A percentile compares a stretch with the other conserved stretches of the same genome.
Evolutionary conservation across 2,888 invertebrate genomes (phyloP).

Genomic region (Parnassius mnemosyne): DNA sequence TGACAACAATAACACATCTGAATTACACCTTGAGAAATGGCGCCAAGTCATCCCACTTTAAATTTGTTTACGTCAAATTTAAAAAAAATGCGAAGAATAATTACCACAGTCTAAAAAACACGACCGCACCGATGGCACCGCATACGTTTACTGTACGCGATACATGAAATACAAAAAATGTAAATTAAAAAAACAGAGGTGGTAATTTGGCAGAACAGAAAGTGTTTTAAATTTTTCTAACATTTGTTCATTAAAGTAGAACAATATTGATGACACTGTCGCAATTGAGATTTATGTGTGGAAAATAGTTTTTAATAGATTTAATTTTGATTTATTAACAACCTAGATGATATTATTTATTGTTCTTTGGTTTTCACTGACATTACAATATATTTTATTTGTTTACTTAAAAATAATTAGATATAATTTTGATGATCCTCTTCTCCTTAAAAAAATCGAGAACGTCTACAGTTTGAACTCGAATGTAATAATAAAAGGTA

Average conservation of each 20-base stretch:
- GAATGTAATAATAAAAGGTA: too few species aligned
- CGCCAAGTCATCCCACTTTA: constrained; percentile 28
- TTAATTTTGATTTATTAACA: background rate
- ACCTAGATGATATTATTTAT: too few species aligned
- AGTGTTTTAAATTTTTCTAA: constrained; percentile 6
- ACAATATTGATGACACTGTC: constrained; percentile 20
- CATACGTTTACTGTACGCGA: constrained; percentile 6
- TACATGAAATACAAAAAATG: constrained; percentile 6
- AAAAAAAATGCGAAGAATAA: constrained; percentile 11
- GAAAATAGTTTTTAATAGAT: background rate
- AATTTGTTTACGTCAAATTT: constrained; percentile 19
- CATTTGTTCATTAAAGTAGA: constrained; percentile 21
- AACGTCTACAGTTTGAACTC: too few species aligned
- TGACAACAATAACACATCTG: too few species aligned
- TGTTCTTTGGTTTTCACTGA: too few species aligned
- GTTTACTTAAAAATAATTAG: too few species aligned
- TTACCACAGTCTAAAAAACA: background rate
- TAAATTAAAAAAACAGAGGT: constrained; percentile 3
- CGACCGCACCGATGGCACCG: constrained; percentile 6
- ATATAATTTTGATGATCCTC: too few species aligned
- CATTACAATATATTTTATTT: too few species aligned
- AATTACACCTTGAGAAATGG: constrained; percentile 21
- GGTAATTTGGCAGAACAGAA: constrained; percentile 9
- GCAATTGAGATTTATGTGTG: constrained; percentile 19
- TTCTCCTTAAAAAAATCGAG: too few species aligned